phyloP scores from a whole-genome alignment of 2,888 invertebrate species.

The Lapara coniferarum region DNA sequence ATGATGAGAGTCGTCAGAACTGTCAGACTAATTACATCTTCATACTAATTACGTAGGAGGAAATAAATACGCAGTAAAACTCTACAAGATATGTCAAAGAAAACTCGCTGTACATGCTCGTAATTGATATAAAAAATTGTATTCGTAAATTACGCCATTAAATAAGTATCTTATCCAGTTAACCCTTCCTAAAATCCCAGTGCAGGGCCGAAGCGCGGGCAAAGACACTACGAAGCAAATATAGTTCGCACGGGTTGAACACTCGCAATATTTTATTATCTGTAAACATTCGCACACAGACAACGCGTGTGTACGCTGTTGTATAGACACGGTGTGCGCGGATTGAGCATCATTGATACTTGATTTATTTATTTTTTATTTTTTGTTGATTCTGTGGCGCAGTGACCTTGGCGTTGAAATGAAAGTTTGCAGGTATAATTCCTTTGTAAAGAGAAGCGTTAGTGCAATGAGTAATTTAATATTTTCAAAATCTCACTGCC shows the following conservation, averaged over 20 bases:
- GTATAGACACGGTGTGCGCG: constrained; percentile 27
- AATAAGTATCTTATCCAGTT: background rate
- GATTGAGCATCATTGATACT: constrained; percentile 43
- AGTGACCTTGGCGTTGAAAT: background rate
- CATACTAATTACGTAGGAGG: too few relatives aligned
- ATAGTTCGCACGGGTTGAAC: constrained; percentile 76
- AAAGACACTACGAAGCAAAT: constrained; percentile 63
- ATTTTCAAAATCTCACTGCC: too few relatives aligned
- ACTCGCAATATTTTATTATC: constrained; percentile 77
- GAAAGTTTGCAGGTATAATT: background rate
- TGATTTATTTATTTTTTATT: constrained; percentile 27
- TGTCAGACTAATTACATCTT: too few relatives aligned
- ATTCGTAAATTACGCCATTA: too few relatives aligned
- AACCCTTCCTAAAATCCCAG: constrained; percentile 14
- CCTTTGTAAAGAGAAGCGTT: too few relatives aligned
- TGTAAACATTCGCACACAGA: constrained; percentile 65
- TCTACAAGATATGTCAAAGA: too few relatives aligned
- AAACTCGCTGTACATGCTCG: too few relatives aligned
- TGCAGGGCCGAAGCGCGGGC: constrained; percentile 38
- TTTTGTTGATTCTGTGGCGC: background rate
- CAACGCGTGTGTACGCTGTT: constrained; percentile 32
- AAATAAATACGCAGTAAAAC: too few relatives aligned
- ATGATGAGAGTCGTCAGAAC: too few relatives aligned
- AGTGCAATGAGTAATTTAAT: too few relatives aligned
- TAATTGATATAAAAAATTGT: too few relatives aligned